phyloP scores from a whole-genome alignment of 2,888 invertebrate genomes.

The Drosophila rubida region DNA sequence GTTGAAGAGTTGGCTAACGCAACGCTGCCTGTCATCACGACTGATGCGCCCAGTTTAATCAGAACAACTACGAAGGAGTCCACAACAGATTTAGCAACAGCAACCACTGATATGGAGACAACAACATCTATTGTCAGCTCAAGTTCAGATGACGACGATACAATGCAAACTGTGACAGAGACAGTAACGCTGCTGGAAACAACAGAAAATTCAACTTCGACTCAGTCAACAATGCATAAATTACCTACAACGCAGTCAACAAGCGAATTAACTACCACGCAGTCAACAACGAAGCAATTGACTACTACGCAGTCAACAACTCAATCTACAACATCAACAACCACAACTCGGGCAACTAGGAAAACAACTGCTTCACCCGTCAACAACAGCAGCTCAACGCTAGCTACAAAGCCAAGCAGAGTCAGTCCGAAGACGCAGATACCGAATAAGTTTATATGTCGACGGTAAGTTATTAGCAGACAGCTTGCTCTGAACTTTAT shows the following conservation, averaged over 20 bases:
- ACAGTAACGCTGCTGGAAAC: conserved; percentile 1
- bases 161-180: conserved; percentile 5
- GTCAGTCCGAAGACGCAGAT: conserved; percentile 22
- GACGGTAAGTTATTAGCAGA: conserved; percentile 59
- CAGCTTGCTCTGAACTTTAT: neutral
- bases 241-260: conserved; percentile 7
- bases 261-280: conserved; percentile 10
- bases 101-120: neutral
- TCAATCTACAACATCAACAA: conserved; percentile 2
- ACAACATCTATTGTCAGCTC: conserved; percentile 4
- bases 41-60: conserved; percentile 18
- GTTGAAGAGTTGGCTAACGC: conserved; percentile 9
- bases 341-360: neutral
- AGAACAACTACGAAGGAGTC: conserved; percentile 18
- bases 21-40: conserved; percentile 8
- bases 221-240: neutral
- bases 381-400: conserved; percentile 1
- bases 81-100: neutral
- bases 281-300: neutral
- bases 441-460: conserved; percentile 76
- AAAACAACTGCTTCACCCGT: neutral
- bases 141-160: conserved; percentile 6
- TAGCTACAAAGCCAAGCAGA: conserved; percentile 20
- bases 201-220: neutral
- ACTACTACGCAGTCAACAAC: conserved; percentile 1